Conservation (phyloP, 2,888 invertebrate species). For the Hedya salicella region DNA sequence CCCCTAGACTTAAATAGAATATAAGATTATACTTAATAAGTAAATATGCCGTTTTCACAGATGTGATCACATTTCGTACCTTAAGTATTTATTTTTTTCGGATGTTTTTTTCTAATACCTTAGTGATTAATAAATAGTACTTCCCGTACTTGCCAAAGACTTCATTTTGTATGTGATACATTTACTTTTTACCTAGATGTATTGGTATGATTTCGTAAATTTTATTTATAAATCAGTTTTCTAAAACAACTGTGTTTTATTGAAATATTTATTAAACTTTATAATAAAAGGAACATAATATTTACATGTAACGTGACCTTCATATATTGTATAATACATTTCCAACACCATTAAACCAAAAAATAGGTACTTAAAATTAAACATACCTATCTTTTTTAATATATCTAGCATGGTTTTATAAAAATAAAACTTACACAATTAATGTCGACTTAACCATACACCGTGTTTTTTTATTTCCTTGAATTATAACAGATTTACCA, state of each 20-base stretch:
- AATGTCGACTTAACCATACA: too few relatives aligned
- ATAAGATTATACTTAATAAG: slow-evolving; percentile 38
- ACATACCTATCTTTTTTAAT: too few relatives aligned
- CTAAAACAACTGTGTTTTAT: slow-evolving; percentile 42
- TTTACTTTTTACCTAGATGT: slow-evolving; percentile 77
- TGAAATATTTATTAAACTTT: slow-evolving; percentile 31
- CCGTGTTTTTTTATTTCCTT: too few relatives aligned
- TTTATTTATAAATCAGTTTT: slow-evolving; percentile 45
- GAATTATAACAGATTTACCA: too few relatives aligned
- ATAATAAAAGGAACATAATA: slow-evolving; percentile 1
- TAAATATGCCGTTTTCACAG: slow-evolving; percentile 28
- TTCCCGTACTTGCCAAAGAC: slow-evolving; percentile 81
- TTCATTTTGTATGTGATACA: slow-evolving; percentile 81
- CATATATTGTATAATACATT: not conserved
- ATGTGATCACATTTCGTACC: slow-evolving; percentile 34
- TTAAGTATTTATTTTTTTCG: slow-evolving; percentile 44
- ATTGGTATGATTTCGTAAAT: slow-evolving; percentile 47
- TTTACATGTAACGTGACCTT: slow-evolving; percentile 3
- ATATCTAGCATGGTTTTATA: too few relatives aligned
- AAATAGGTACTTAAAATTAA: not conserved
- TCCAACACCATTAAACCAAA: not conserved
- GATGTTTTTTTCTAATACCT: slow-evolving; percentile 54
- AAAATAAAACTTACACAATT: too few relatives aligned
- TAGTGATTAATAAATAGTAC: slow-evolving; percentile 58
- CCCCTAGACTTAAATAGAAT: slow-evolving; percentile 45